Base-by-base conservation (phyloP, 2,797 vertebrate genomes). In the Poecilia velifera region DNA sequence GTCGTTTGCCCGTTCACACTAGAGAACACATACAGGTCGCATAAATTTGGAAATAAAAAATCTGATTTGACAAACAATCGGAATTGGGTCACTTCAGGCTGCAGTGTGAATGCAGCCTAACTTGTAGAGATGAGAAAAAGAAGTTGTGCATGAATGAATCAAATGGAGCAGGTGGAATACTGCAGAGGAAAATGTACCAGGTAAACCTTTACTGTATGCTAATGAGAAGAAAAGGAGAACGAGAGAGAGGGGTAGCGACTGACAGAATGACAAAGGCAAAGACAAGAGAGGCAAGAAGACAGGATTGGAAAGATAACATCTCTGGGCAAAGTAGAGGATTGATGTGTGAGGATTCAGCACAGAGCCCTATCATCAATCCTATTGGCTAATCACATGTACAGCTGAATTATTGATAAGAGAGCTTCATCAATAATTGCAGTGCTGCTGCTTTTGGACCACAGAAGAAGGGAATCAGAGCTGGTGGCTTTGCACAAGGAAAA, bases 351-450 rank as follows among this genome's bases (percentile, higher is more conserved):
- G 88, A 91, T 87, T 91, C 90, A 90, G 81, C 81, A 80, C 88
- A 78, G 82, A 76, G 81, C 22, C 72, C 71, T 28, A 77, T 91
- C 89, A 91, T 95, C 90, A 94, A 92, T 95, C 90, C 90, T 76
- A 90, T 92, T 86, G 90, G 89, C 92, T 94, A 94, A 95, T 96
- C 92, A 93, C 91, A 95, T 92, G 91, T 93, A 92, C 86, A 79
- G 83, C 77, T 96, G 88, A 95, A 95, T 95, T 95, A 95, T 96
- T 95, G 91, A 96, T 95, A 84, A 86, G 77, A 46, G 79, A 83
- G 84, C 78, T 87, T 92, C 92, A 95, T 95, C 92, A 93, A 93
- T 95, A 93, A 94, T 92, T 91, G 90, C 82, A 89, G 74, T 34
- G 66, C 68, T 87, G 84, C 79, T 87, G 81, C 84, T 87, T 89